Evolutionary conservation across 2,888 invertebrate species (phyloP).

Genomic region (Lithosia quadra): DNA sequence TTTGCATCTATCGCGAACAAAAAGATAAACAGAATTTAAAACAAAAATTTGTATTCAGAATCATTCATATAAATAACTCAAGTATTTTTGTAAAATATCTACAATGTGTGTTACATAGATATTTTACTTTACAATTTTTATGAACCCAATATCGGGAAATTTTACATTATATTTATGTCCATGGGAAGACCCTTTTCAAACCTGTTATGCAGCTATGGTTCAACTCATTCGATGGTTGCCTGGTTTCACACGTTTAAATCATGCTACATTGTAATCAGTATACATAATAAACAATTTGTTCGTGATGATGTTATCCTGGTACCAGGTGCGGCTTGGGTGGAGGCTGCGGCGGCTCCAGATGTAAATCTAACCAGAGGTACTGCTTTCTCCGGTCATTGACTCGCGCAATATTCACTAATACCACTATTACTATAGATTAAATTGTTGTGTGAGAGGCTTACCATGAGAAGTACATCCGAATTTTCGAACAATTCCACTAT

Average conservation of each 20-base stretch:
- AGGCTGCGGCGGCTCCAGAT: slow-evolving; percentile 27
- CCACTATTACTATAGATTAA: not conserved
- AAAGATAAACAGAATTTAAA: too few relatives aligned
- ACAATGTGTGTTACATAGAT: too few relatives aligned
- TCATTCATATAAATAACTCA: too few relatives aligned
- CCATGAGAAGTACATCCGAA: not conserved
- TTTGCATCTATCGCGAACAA: too few relatives aligned
- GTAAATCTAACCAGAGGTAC: slow-evolving; percentile 38
- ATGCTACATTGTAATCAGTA: not conserved
- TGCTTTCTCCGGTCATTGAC: slow-evolving; percentile 55
- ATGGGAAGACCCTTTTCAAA: too few relatives aligned
- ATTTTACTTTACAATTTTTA: too few relatives aligned
- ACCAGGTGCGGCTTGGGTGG: slow-evolving; percentile 20
- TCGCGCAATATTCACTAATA: slow-evolving; percentile 24
- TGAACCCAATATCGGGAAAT: too few relatives aligned
- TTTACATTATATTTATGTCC: too few relatives aligned
- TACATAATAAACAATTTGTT: not conserved
- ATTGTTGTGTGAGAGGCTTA: not conserved
- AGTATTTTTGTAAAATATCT: too few relatives aligned
- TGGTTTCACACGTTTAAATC: not conserved
- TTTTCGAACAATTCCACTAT: not conserved
- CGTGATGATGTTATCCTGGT: slow-evolving; percentile 5
- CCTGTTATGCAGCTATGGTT: too few relatives aligned
- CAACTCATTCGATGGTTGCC: too few relatives aligned
- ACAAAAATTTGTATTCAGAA: too few relatives aligned